These are phyloP conservation scores for Zeugodacus cucurbitae DNA, from an alignment of 1,140 invertebrate species.

Conservation along the genomic window DNA sequence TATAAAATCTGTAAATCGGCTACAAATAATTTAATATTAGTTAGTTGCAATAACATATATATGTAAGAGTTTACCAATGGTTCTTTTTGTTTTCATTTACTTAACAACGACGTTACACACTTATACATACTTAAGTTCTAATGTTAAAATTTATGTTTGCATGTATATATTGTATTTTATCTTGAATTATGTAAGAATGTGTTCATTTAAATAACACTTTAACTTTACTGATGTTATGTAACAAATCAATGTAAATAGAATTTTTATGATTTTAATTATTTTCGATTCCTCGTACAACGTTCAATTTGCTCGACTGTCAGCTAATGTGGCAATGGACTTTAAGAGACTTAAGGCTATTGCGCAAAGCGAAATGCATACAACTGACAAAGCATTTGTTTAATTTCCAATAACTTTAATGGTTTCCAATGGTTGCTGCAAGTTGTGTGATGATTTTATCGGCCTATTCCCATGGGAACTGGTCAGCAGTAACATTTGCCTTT, in stretches of 20 bases:
- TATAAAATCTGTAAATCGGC: constrained; percentile 26
- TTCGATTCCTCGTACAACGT: not conserved
- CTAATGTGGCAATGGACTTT: not conserved
- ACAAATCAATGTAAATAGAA: not conserved
- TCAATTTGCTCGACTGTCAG: not conserved
- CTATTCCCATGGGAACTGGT: constrained; percentile 55
- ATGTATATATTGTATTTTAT: constrained; percentile 4
- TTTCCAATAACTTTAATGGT: not conserved
- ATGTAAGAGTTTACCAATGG: not conserved
- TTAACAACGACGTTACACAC: not conserved
- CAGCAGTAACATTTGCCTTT: constrained; percentile 75
- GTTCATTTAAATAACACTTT: not conserved
- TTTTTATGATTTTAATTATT: constrained; percentile 9
- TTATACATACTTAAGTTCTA: constrained; percentile 22
- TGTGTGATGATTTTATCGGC: not conserved
- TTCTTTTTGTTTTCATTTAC: not conserved
- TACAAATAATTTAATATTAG: constrained; percentile 13
- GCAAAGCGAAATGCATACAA: not conserved
- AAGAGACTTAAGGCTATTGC: not conserved
- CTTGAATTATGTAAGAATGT: not conserved
- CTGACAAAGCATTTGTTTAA: not conserved
- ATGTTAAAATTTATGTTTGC: constrained; percentile 4
- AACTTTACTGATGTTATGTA: not conserved
- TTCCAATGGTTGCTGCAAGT: not conserved
- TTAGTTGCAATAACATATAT: not conserved